A percentile compares a stretch with the other conserved stretches of the same genome.
phyloP scores from a whole-genome alignment of 1,140 invertebrate genomes.

The Drosophila tristis region DNA sequence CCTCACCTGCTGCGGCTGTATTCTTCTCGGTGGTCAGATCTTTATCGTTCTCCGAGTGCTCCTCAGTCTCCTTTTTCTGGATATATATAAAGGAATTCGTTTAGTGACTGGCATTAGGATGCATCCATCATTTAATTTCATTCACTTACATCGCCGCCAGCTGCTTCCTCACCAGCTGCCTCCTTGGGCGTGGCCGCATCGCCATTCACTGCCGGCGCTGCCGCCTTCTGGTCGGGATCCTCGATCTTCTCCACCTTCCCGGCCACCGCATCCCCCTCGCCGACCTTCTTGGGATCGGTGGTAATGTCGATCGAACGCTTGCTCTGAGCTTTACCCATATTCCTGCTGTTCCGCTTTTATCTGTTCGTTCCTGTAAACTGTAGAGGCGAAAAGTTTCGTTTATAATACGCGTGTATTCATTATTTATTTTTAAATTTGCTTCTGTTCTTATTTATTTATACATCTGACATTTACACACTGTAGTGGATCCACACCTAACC shows the following conservation, averaged over 20 bases:
- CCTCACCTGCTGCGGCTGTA: constrained; percentile 75
- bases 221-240: constrained; percentile 87
- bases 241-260: constrained; percentile 90
- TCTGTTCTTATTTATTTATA: constrained; percentile 73
- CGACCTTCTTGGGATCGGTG: constrained; percentile 91
- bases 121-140: background rate
- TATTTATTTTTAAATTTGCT: constrained; percentile 39
- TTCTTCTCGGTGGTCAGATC: constrained; percentile 88
- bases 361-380: constrained; percentile 60
- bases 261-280: constrained; percentile 87
- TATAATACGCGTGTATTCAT: background rate
- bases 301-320: constrained; percentile 93
- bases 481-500: background rate
- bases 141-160: constrained; percentile 64
- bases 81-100: background rate
- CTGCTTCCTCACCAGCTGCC: constrained; percentile 68
- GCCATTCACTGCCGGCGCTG: constrained; percentile 87
- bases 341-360: constrained; percentile 44
- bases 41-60: constrained; percentile 88
- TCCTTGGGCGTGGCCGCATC: constrained; percentile 87
- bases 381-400: constrained; percentile 19
- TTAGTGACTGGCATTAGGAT: background rate
- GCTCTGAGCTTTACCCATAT: constrained; percentile 93
- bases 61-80: constrained; percentile 88
- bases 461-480: constrained; percentile 64